A percentile compares a stretch with the other conserved stretches of the same genome.
Conservation (phyloP, 2,888 invertebrate genomes). For the Diabrotica balteata region DNA sequence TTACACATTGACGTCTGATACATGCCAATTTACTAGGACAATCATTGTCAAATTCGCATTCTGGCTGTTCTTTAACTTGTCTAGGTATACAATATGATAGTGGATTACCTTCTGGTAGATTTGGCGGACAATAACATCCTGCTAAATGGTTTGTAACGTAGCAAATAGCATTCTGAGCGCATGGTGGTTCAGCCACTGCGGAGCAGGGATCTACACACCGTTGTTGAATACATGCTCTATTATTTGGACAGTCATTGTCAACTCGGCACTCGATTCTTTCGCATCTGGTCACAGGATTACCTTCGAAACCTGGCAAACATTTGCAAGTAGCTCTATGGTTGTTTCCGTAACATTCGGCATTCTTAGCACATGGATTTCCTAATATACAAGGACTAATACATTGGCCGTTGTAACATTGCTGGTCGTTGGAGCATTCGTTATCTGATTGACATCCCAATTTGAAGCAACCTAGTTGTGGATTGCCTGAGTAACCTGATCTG, state of each 20-base stretch:
- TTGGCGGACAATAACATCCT: slow-evolving; percentile 82
- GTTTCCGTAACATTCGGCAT: slow-evolving; percentile 83
- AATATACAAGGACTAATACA: slow-evolving; percentile 83
- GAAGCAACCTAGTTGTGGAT: slow-evolving; percentile 81
- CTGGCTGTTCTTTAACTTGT: slow-evolving; percentile 64
- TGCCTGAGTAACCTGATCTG: slow-evolving; percentile 82
- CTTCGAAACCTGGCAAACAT: slow-evolving; percentile 78
- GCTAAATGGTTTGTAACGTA: slow-evolving; percentile 81
- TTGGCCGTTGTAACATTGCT: slow-evolving; percentile 83
- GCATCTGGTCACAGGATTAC: slow-evolving; percentile 82
- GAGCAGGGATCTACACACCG: slow-evolving; percentile 83
- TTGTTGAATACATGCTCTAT: slow-evolving; percentile 74
- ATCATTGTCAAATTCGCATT: slow-evolving; percentile 79
- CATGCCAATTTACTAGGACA: slow-evolving; percentile 85
- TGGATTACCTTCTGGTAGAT: slow-evolving; percentile 81
- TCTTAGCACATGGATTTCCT: slow-evolving; percentile 82
- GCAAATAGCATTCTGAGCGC: slow-evolving; percentile 85
- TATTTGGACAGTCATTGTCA: slow-evolving; percentile 79
- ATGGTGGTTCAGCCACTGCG: slow-evolving; percentile 70
- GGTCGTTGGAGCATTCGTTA: slow-evolving; percentile 79
- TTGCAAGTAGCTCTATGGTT: slow-evolving; percentile 82
- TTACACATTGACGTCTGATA: slow-evolving; percentile 77
- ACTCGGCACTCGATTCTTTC: slow-evolving; percentile 80
- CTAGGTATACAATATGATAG: slow-evolving; percentile 74
- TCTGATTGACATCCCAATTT: slow-evolving; percentile 85